A percentile compares a stretch with the other conserved stretches of the same genome.
These are phyloP conservation scores for Helobdella robusta DNA, from an alignment of 2,888 invertebrate species.

Conservation along the genomic window DNA sequence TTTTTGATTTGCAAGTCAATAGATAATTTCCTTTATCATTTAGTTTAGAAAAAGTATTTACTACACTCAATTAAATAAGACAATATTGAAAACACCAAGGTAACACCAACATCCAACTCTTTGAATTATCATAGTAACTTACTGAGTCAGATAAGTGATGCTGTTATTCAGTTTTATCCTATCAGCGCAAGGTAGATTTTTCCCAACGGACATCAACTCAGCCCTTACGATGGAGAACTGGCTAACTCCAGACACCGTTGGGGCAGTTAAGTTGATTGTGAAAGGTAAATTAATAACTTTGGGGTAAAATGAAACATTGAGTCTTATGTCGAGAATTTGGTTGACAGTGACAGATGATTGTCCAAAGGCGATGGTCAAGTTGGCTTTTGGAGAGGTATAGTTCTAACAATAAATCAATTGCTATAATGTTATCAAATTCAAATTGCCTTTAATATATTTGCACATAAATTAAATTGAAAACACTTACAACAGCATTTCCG, in stretches of 20 bases:
- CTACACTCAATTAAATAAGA: background rate
- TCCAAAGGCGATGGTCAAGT: conserved; percentile 20
- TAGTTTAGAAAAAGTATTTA: no score
- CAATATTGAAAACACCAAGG: background rate
- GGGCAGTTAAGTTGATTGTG: conserved; percentile 42
- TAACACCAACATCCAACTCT: no score
- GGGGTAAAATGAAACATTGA: conserved; percentile 21
- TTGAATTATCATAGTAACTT: background rate
- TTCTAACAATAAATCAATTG: background rate
- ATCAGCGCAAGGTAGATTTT: conserved; percentile 42
- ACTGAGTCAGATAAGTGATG: conserved; percentile 24
- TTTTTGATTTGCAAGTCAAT: no score
- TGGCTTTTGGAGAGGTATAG: conserved; percentile 9
- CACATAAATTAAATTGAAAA: background rate
- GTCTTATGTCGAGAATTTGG: conserved; percentile 16
- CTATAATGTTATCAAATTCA: background rate
- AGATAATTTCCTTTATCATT: no score
- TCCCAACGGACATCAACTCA: conserved; percentile 39
- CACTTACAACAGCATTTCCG: background rate
- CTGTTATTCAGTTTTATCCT: conserved; percentile 35
- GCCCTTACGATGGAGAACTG: conserved; percentile 38
- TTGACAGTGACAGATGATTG: conserved; percentile 1
- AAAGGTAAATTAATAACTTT: conserved; percentile 33
- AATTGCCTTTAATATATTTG: background rate
- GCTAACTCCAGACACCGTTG: conserved; percentile 33